phyloP scores from a whole-genome alignment of 1,140 invertebrate genomes.

The Zaprionus gabonicus region DNA sequence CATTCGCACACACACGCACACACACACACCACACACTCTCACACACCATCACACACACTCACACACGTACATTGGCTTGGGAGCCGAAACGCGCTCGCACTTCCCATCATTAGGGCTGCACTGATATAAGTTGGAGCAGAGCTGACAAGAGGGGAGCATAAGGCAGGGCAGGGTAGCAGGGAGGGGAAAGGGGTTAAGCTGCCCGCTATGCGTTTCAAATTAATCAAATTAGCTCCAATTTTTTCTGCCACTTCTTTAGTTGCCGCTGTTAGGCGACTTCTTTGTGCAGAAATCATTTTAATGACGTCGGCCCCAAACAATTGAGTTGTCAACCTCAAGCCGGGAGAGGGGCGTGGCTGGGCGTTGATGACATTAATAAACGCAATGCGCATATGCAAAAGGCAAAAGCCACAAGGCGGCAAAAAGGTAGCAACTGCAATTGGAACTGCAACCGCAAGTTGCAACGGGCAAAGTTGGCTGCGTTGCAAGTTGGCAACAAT shows the following conservation, averaged over 20 bases:
- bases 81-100: constrained; percentile 71
- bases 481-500: constrained; percentile 34
- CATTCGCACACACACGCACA: constrained; percentile 23
- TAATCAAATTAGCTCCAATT: constrained; percentile 82
- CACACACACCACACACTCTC: constrained; percentile 1
- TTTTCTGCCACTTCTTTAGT: constrained; percentile 34
- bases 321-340: constrained; percentile 30
- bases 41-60: background rate
- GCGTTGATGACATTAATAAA: constrained; percentile 81
- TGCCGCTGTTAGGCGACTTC: constrained; percentile 61
- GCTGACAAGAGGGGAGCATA: no score
- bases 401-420: background rate
- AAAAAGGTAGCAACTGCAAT: constrained; percentile 16
- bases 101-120: constrained; percentile 73
- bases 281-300: constrained; percentile 71
- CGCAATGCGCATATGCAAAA: constrained; percentile 71
- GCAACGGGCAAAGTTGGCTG: constrained; percentile 4
- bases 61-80: constrained; percentile 35
- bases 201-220: constrained; percentile 59
- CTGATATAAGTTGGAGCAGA: constrained; percentile 6
- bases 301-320: constrained; percentile 60
- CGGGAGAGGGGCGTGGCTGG: constrained; percentile 38
- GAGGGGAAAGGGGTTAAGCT: background rate
- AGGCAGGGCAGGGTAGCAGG: background rate
- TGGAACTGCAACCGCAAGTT: constrained; percentile 14